Percentiles rank a stretch among this genome's conserved stretches.
These are phyloP conservation scores for Rhyacophila evoluta DNA, from an alignment of 2,888 invertebrate species.

Conservation along the genomic window DNA sequence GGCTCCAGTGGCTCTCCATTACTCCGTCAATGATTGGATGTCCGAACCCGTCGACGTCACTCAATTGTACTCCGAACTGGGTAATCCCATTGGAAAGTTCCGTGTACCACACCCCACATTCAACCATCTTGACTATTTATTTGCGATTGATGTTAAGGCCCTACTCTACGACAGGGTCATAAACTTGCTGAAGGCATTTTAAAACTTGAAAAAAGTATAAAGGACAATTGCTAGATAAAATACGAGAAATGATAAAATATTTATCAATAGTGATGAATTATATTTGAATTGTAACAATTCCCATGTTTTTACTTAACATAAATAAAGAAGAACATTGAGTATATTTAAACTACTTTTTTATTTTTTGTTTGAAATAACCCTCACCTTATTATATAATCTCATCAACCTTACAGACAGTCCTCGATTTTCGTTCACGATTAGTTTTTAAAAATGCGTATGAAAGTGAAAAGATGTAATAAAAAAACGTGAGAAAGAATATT, in stretches of 20 bases:
- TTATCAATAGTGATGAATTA: neutral
- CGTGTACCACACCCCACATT: slow-evolving; percentile 68
- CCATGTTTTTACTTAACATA: neutral
- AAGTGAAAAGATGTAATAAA: too few species aligned
- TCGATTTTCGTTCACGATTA: too few species aligned
- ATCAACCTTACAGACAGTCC: too few species aligned
- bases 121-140: slow-evolving; percentile 77
- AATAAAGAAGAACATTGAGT: neutral
- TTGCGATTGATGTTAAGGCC: slow-evolving; percentile 70
- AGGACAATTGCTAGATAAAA: neutral
- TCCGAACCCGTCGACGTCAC: slow-evolving; percentile 68
- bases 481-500: too few species aligned
- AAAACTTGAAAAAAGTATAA: neutral
- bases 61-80: slow-evolving; percentile 63
- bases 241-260: neutral
- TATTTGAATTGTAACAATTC: slow-evolving; percentile 23
- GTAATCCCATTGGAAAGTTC: slow-evolving; percentile 66
- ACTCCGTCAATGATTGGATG: slow-evolving; percentile 71
- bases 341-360: neutral
- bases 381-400: too few species aligned
- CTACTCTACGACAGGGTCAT: slow-evolving; percentile 68
- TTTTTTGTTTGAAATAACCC: too few species aligned
- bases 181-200: slow-evolving; percentile 64
- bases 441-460: too few species aligned
- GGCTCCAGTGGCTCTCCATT: slow-evolving; percentile 67